Conservation (phyloP, 2,888 invertebrate species). For the Drosophila planitibia region DNA sequence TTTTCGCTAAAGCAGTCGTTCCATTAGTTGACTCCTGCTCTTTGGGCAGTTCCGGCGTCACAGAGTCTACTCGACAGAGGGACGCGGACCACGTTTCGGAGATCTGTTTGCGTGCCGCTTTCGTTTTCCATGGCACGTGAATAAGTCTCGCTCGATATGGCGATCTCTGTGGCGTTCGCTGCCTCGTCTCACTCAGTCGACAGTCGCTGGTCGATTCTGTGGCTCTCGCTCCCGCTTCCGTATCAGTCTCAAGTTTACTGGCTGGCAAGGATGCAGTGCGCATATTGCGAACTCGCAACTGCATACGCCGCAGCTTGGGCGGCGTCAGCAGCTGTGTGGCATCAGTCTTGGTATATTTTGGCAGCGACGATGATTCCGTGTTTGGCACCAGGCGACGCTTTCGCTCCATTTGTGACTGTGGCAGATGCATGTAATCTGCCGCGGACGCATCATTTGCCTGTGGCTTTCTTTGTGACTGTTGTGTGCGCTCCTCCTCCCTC, state of each 20-base stretch:
- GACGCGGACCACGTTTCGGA: slow-evolving; percentile 38
- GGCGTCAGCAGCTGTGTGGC: slow-evolving; percentile 11
- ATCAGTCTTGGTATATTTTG: slow-evolving; percentile 30
- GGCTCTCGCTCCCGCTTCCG: too few species aligned
- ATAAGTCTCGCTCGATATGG: slow-evolving; percentile 5
- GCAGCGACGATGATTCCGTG: background rate
- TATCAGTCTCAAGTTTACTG: slow-evolving; percentile 6
- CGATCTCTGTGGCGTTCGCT: slow-evolving; percentile 1
- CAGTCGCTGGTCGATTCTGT: background rate
- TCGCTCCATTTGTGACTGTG: slow-evolving; percentile 38
- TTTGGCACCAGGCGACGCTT: slow-evolving; percentile 50
- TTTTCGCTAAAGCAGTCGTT: background rate
- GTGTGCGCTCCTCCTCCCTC: slow-evolving; percentile 31
- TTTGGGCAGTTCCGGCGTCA: background rate
- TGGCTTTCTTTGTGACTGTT: slow-evolving; percentile 1
- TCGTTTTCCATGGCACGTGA: slow-evolving; percentile 71
- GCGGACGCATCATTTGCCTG: slow-evolving; percentile 8
- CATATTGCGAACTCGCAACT: slow-evolving; percentile 29
- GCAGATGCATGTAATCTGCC: slow-evolving; percentile 25
- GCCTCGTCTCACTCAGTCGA: background rate
- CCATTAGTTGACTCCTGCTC: background rate
- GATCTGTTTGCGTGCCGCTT: slow-evolving; percentile 73
- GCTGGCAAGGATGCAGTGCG: slow-evolving; percentile 28
- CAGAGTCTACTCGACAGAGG: background rate
- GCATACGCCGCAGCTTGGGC: slow-evolving; percentile 20